A percentile compares a stretch with the other conserved stretches of the same genome.
phyloP scores from a whole-genome alignment of 2,797 vertebrate species.

The Australoheros facetus region DNA sequence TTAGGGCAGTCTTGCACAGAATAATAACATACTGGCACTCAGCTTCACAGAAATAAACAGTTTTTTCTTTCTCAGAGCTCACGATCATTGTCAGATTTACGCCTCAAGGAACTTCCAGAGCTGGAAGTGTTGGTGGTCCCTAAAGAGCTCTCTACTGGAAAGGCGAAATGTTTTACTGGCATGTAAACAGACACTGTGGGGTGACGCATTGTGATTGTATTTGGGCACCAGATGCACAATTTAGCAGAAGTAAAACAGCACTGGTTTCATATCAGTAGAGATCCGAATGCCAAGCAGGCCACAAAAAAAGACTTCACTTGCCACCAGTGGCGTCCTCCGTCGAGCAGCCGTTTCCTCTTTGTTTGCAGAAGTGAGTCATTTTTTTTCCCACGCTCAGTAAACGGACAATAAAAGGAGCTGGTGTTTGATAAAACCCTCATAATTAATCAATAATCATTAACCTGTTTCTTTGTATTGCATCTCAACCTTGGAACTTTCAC shows the following conservation, averaged over 20 bases:
- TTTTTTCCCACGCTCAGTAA: slow-evolving; percentile 35
- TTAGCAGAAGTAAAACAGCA: slow-evolving; percentile 1
- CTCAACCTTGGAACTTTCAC: background rate
- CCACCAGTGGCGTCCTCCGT: slow-evolving; percentile 3
- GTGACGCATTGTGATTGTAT: slow-evolving; percentile 25
- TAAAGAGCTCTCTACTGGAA: slow-evolving; percentile 40
- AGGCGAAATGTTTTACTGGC: slow-evolving; percentile 41
- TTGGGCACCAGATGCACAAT: slow-evolving; percentile 49
- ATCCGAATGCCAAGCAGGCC: background rate
- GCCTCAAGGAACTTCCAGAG: slow-evolving; percentile 23
- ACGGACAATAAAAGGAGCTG: background rate
- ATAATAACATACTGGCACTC: background rate
- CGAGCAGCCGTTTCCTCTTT: slow-evolving; percentile 7
- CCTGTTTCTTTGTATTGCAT: background rate
- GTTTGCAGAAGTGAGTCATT: slow-evolving; percentile 9
- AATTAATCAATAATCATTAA: slow-evolving; percentile 6
- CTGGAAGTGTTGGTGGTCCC: slow-evolving; percentile 22
- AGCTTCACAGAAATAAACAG: background rate
- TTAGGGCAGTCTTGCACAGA: background rate
- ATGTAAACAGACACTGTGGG: slow-evolving; percentile 28
- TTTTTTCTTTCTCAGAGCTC: background rate
- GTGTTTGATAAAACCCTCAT: slow-evolving; percentile 15
- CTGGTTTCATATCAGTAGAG: slow-evolving; percentile 15
- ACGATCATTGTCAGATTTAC: slow-evolving; percentile 11
- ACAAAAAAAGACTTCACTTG: background rate